Evolutionary conservation across 1,140 invertebrate species (phyloP).

Genomic region (Spodoptera frugiperda): DNA sequence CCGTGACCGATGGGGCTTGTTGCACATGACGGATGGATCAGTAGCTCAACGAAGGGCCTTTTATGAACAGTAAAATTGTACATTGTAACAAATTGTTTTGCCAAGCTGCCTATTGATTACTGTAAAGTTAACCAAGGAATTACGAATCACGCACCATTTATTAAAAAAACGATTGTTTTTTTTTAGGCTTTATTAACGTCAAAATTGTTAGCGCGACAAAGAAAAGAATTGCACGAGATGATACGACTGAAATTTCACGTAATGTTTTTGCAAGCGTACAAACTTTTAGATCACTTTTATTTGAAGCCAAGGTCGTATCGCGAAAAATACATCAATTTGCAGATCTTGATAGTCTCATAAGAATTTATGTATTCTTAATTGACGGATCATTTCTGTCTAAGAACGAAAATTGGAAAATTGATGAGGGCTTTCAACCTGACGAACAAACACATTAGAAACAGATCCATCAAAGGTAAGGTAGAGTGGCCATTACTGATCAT

Average conservation of each 20-base stretch:
- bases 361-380: conserved; percentile 34
- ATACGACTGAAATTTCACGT: background rate
- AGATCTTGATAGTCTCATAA: conserved; percentile 35
- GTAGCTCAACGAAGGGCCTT: conserved; percentile 7
- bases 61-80: background rate
- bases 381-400: background rate
- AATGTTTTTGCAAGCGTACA: background rate
- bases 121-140: background rate
- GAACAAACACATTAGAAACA: background rate
- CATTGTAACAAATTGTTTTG: background rate
- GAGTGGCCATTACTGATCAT: background rate
- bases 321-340: conserved; percentile 20
- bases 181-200: background rate
- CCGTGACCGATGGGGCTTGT: conserved; percentile 62
- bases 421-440: background rate
- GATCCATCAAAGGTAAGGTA: background rate
- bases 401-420: background rate
- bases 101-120: no score
- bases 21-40: conserved; percentile 46
- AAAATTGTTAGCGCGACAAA: background rate
- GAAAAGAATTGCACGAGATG: background rate
- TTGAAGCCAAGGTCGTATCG: conserved; percentile 1
- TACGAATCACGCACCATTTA: background rate
- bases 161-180: no score
- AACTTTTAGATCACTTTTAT: background rate